These are phyloP conservation scores for Cololabis saira DNA, from an alignment of 2,113 vertebrate genomes.

Conservation along the genomic window DNA sequence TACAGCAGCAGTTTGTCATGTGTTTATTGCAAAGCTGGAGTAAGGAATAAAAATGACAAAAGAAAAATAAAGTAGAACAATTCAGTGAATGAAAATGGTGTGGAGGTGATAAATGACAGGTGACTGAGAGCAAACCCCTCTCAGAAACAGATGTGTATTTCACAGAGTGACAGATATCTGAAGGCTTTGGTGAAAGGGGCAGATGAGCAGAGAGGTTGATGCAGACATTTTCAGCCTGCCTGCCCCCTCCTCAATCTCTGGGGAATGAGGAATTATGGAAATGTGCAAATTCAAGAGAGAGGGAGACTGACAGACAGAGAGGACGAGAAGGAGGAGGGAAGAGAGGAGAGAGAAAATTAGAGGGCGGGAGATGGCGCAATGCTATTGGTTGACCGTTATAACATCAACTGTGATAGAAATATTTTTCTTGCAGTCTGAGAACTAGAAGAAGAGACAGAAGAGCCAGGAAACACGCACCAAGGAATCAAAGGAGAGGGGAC, in stretches of 20 bases:
- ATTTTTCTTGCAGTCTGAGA: constrained; percentile 64
- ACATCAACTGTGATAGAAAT: constrained; percentile 68
- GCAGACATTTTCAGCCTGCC: constrained; percentile 66
- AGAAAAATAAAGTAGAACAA: constrained; percentile 12
- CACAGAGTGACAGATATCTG: constrained; percentile 40
- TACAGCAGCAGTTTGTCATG: constrained; percentile 15
- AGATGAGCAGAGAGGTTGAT: constrained; percentile 15
- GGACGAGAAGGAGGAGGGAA: constrained; percentile 37
- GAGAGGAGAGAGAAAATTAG: constrained; percentile 43
- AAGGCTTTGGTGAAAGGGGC: constrained; percentile 25
- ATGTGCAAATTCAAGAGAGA: constrained; percentile 64
- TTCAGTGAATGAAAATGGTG: constrained; percentile 15
- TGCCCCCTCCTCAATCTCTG: constrained; percentile 69
- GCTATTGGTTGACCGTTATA: constrained; percentile 65
- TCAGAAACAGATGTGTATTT: constrained; percentile 35
- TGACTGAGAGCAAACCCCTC: constrained; percentile 34
- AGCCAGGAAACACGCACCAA: constrained; percentile 52
- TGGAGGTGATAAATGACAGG: constrained; percentile 29
- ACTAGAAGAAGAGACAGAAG: constrained; percentile 51
- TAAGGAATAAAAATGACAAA: not conserved
- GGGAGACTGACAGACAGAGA: constrained; percentile 58
- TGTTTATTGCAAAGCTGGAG: not conserved
- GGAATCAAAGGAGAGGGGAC: constrained; percentile 23
- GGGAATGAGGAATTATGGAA: constrained; percentile 73
- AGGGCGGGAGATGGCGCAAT: constrained; percentile 50